Conservation (phyloP, 1,140 invertebrate species). For the Sycophaga agraensis region DNA sequence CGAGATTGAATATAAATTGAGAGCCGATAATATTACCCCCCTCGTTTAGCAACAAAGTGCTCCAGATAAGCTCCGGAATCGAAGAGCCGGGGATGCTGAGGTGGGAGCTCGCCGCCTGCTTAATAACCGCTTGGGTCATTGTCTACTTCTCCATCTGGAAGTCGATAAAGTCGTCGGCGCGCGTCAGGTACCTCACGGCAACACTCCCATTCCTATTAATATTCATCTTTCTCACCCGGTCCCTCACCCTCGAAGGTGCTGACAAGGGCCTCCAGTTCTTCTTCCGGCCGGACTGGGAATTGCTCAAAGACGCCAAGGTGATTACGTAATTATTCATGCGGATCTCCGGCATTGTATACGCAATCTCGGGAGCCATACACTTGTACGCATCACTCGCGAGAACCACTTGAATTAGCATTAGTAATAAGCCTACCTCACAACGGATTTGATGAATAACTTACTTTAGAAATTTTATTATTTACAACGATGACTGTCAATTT, state of each 20-base stretch:
- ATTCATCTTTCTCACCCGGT: conserved; percentile 76
- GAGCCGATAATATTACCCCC: neutral
- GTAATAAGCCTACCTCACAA: no score
- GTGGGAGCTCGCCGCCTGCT: conserved; percentile 83
- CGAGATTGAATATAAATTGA: no score
- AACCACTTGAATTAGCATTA: no score
- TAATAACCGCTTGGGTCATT: conserved; percentile 84
- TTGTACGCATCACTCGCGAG: no score
- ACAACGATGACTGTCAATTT: no score
- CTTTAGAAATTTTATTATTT: no score
- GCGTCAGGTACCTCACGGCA: conserved; percentile 82
- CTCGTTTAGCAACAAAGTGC: conserved; percentile 73
- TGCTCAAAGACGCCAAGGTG: conserved; percentile 80
- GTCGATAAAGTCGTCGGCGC: conserved; percentile 81
- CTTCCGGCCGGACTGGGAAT: conserved; percentile 84
- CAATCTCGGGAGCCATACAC: no score
- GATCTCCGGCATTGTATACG: no score
- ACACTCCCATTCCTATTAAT: conserved; percentile 83
- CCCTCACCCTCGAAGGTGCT: conserved; percentile 79
- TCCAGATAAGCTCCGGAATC: conserved; percentile 79
- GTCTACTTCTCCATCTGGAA: conserved; percentile 94
- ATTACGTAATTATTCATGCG: neutral
- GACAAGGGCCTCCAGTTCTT: conserved; percentile 78
- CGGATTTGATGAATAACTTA: no score
- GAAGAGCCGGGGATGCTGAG: conserved; percentile 78